Conservation (phyloP, 2,888 invertebrate species). For the Athrips mouffetella region DNA sequence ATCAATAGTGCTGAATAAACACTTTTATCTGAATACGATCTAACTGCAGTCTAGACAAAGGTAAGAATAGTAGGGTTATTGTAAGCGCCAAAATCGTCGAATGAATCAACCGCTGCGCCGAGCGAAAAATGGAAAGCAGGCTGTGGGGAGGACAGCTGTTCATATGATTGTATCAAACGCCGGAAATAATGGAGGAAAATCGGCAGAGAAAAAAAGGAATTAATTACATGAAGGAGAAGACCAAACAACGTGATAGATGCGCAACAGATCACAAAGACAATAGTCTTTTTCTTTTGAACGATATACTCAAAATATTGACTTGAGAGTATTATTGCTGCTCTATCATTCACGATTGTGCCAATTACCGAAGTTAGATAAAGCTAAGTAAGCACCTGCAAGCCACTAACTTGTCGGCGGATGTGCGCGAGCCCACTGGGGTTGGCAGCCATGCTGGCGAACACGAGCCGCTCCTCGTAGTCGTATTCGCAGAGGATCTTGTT, state of each 20-base stretch:
- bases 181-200: too few species aligned
- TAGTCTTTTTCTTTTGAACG: too few species aligned
- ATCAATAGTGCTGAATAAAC: slow-evolving; percentile 35
- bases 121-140: neutral
- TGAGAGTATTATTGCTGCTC: too few species aligned
- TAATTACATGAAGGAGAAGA: neutral
- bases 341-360: neutral
- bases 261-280: too few species aligned
- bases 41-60: slow-evolving; percentile 19
- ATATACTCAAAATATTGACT: too few species aligned
- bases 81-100: neutral
- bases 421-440: slow-evolving; percentile 92
- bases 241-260: too few species aligned
- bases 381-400: slow-evolving; percentile 72
- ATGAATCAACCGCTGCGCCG: neutral
- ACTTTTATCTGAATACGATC: neutral
- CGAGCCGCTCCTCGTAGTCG: slow-evolving; percentile 94
- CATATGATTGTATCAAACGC: too few species aligned
- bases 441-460: slow-evolving; percentile 93
- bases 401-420: slow-evolving; percentile 90
- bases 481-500: slow-evolving; percentile 97
- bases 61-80: slow-evolving; percentile 1
- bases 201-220: too few species aligned
- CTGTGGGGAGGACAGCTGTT: neutral
- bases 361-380: neutral